Base-by-base conservation (phyloP, 2,797 vertebrate genomes). In the Clangula hyemalis region DNA sequence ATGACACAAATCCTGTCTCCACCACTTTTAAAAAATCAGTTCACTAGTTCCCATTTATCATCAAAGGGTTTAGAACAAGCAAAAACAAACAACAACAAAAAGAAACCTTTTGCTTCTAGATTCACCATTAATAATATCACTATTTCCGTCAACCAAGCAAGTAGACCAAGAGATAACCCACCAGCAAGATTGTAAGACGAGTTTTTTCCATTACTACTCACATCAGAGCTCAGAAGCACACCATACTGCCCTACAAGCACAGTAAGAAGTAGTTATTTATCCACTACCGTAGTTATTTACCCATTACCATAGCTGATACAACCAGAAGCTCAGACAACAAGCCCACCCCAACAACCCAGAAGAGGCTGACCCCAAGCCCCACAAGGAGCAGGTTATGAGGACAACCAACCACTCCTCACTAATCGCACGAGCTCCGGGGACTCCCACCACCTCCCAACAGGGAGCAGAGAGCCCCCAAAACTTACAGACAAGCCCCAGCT, bases 401-500 rank as follows among this genome's bases (percentile, higher is more conserved):
- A 49, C 47, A 49, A 49, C 47, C 47, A 25, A 49, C 47, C 13
- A 25, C 13, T 8, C 47, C 22, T 49, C 8, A 25, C 22, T 25
- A 49, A 13, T 13, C 47, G 25, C 47, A 49, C 47, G 24, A 49
- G 47, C 22, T 3, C 13, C 12, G 24, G 47, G 22, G 47, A 49
- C 47, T 49, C 47, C 22, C 19, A 20, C 77, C 30, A 6, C 51
- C 15, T 10, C 0, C 21, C 21, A 4, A 9, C 10, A 36, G 51
- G 0, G 4, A 64, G 76, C 43, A 22, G 43, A 36, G 18, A 18
- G 13, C 36, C 28, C 2, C 18, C 36, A 10, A 12, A 10, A 0
- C 3, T 76, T 76, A 96, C 96, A 93, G 87, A 75, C 79, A 27
- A 18, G 53, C 64, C n/a, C 79, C 54, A 0, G 66, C 80, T 27